Evolutionary conservation across 2,113 vertebrate species (phyloP).

Genomic region (Notothenia coriiceps): DNA sequence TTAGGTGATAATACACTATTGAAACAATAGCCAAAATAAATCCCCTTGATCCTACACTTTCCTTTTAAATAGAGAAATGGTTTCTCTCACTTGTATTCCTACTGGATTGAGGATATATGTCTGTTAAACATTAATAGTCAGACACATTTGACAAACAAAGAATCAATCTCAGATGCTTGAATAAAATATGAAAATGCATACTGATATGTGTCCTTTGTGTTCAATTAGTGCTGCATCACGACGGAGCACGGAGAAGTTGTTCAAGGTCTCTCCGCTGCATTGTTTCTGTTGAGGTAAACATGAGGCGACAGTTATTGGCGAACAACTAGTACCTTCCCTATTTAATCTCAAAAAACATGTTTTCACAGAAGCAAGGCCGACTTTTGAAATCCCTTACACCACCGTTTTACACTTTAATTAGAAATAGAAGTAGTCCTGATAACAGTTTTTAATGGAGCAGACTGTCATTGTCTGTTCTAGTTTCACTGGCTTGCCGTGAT

Average conservation of each 20-base stretch:
- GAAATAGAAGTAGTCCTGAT: conserved; percentile 51
- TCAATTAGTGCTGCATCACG: neutral
- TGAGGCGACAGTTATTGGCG: conserved; percentile 19
- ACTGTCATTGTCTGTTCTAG: conserved; percentile 68
- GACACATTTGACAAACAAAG: neutral
- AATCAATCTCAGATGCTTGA: neutral
- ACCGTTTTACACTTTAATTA: conserved; percentile 44
- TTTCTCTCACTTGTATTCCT: too few species aligned
- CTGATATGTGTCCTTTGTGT: neutral
- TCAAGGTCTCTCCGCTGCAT: neutral
- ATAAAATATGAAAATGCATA: neutral
- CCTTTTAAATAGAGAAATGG: too few species aligned
- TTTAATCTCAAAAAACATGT: conserved; percentile 38
- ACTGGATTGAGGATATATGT: too few species aligned
- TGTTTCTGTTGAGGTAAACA: conserved; percentile 19
- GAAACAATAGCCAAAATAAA: too few species aligned
- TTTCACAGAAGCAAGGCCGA: conserved; percentile 23
- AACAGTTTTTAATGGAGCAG: conserved; percentile 47
- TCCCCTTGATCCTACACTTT: too few species aligned
- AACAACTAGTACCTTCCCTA: conserved; percentile 27
- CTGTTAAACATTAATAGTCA: neutral
- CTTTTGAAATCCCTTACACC: conserved; percentile 37
- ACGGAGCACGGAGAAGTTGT: neutral
- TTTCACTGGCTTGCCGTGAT: conserved; percentile 60
- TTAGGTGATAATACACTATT: too few species aligned